phyloP scores from a whole-genome alignment of 2,888 invertebrate species.

The Meandrusa payeni region DNA sequence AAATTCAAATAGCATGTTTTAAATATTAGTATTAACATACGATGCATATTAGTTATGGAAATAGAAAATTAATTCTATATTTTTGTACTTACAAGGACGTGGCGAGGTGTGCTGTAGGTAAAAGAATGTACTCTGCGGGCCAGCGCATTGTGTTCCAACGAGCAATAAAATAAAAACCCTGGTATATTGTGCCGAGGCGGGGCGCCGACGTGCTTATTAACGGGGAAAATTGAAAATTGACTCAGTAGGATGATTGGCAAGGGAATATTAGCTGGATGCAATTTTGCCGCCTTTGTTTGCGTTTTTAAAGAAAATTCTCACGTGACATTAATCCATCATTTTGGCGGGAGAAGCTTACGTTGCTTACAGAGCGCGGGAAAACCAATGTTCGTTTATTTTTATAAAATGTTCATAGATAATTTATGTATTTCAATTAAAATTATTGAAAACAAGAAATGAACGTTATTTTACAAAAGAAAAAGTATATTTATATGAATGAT shows the following conservation, averaged over 20 bases:
- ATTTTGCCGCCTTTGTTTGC: constrained; percentile 62
- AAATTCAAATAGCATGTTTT: no score
- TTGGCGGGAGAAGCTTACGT: constrained; percentile 31
- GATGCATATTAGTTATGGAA: no score
- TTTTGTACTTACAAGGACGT: neutral
- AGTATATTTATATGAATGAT: no score
- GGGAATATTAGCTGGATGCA: constrained; percentile 75
- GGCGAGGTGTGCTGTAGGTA: neutral
- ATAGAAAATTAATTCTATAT: no score
- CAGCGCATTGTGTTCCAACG: constrained; percentile 13
- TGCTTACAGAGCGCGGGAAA: constrained; percentile 27
- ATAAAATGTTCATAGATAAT: neutral
- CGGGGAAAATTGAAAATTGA: constrained; percentile 77
- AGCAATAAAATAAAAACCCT: constrained; percentile 44
- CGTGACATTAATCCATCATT: constrained; percentile 76
- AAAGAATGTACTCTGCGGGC: neutral
- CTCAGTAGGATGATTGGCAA: constrained; percentile 75
- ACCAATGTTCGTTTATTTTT: constrained; percentile 5
- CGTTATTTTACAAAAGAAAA: no score
- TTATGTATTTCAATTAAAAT: no score
- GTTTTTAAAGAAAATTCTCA: constrained; percentile 59
- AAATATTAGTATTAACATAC: no score
- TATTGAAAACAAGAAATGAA: no score
- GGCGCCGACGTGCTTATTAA: constrained; percentile 73
- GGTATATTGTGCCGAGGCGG: constrained; percentile 59